Evolutionary conservation across 2,797 vertebrate genomes (phyloP).

Genomic region (Chaunax sp.): DNA sequence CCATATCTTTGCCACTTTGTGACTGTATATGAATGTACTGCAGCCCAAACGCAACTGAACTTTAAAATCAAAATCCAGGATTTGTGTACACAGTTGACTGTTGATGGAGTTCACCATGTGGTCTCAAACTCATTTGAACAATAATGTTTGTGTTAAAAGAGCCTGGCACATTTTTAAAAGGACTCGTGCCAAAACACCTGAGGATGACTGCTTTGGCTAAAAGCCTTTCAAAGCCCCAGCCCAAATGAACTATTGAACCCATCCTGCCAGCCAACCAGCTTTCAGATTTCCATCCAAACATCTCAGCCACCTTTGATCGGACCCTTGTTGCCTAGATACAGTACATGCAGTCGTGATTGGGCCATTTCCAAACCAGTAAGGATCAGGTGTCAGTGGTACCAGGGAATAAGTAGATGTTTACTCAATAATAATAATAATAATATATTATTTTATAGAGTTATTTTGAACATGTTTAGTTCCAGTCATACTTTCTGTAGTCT

Average conservation of each 20-base stretch:
- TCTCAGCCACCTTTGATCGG: constrained; percentile 88
- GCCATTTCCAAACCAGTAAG: constrained; percentile 85
- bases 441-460: constrained; percentile 50
- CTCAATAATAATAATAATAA: too few species aligned
- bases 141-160: constrained; percentile 14
- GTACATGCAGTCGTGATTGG: constrained; percentile 90
- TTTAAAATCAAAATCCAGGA: constrained; percentile 18
- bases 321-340: constrained; percentile 91
- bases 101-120: constrained; percentile 24
- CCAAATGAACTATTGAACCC: constrained; percentile 68
- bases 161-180: constrained; percentile 36
- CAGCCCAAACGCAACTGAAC: constrained; percentile 31
- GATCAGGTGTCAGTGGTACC: constrained; percentile 91
- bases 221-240: constrained; percentile 54
- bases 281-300: constrained; percentile 83
- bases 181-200: constrained; percentile 52
- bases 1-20: constrained; percentile 27
- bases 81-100: constrained; percentile 41
- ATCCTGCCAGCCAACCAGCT: constrained; percentile 69
- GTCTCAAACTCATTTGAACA: constrained; percentile 41
- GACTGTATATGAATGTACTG: constrained; percentile 35
- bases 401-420: constrained; percentile 87
- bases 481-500: constrained; percentile 45
- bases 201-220: constrained; percentile 55
- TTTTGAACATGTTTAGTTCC: constrained; percentile 61